Evolutionary conservation across 2,888 invertebrate species (phyloP).

Genomic region (Rhingia rostrata): DNA sequence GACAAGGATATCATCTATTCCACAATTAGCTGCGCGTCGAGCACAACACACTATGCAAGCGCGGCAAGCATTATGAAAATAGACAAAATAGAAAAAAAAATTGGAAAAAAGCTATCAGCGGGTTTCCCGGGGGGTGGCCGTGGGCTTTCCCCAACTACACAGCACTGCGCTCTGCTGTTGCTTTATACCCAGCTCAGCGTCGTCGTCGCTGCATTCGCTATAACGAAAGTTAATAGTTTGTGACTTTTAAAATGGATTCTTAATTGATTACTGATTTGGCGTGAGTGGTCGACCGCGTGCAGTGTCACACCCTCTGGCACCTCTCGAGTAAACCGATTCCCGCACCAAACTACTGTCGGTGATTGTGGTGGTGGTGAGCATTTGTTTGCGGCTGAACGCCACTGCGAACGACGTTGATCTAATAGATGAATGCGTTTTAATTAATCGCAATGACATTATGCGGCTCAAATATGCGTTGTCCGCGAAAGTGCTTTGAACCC

Average conservation of each 20-base stretch:
- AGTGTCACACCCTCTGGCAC: constrained; percentile 74
- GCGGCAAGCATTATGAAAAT: constrained; percentile 22
- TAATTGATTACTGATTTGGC: constrained; percentile 74
- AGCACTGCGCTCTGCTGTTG: constrained; percentile 5
- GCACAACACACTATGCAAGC: constrained; percentile 56
- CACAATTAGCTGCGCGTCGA: constrained; percentile 70
- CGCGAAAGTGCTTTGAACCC: constrained; percentile 74
- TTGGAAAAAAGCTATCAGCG: constrained; percentile 19
- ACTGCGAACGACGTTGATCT: constrained; percentile 52
- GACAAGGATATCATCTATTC: constrained; percentile 75
- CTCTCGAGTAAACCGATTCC: constrained; percentile 45
- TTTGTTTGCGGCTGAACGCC: constrained; percentile 61
- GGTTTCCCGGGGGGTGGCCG: constrained; percentile 22
- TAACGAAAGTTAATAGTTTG: constrained; percentile 73
- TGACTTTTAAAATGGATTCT: constrained; percentile 73
- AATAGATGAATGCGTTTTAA: constrained; percentile 72
- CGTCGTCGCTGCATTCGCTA: constrained; percentile 23
- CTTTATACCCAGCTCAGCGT: background rate
- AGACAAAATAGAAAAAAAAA: constrained; percentile 23
- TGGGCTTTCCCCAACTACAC: constrained; percentile 18
- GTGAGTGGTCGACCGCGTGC: constrained; percentile 70
- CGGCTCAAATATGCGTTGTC: constrained; percentile 72
- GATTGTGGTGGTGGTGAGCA: constrained; percentile 52
- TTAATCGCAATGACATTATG: constrained; percentile 75
- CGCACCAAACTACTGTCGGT: constrained; percentile 21